Conservation (phyloP, 64 coral and sea anemone species). For the Catalaphyllia jardinei region DNA sequence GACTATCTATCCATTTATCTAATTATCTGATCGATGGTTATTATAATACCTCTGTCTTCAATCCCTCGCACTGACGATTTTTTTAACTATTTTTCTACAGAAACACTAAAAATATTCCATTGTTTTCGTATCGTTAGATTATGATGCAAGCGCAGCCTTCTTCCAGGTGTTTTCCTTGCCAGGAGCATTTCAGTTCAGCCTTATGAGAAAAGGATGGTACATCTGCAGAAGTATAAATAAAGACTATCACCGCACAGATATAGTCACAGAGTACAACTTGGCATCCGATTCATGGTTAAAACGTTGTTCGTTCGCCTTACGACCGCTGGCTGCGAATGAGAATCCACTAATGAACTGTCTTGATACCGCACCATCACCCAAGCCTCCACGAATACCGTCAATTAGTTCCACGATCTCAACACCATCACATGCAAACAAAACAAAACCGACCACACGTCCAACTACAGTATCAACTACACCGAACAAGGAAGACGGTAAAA, state of each 20-base stretch:
- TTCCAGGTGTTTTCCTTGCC: conserved; percentile 56
- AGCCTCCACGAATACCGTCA: background rate
- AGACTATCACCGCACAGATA: conserved; percentile 20
- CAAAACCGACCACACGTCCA: background rate
- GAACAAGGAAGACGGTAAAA: background rate
- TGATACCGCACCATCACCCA: background rate
- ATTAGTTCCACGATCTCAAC: background rate
- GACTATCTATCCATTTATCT: too few relatives aligned
- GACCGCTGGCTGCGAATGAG: conserved; percentile 44
- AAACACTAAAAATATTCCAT: too few relatives aligned
- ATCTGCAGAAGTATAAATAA: conserved; percentile 65
- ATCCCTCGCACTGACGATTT: too few relatives aligned
- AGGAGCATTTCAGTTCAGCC: conserved; percentile 73
- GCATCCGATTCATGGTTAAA: conserved; percentile 33
- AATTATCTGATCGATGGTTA: too few relatives aligned
- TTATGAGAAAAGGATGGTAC: conserved; percentile 76
- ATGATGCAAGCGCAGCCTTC: conserved; percentile 23
- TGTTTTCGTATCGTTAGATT: background rate
- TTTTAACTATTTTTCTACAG: too few relatives aligned
- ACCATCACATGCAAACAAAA: background rate
- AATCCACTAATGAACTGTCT: conserved; percentile 73
- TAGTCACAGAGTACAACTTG: conserved; percentile 65
- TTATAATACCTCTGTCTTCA: too few relatives aligned
- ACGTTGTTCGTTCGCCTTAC: conserved; percentile 82
- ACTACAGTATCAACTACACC: conserved; percentile 5